phyloP scores from a whole-genome alignment of 2,797 vertebrate genomes.

The Pseudocheirus occidentalis region DNA sequence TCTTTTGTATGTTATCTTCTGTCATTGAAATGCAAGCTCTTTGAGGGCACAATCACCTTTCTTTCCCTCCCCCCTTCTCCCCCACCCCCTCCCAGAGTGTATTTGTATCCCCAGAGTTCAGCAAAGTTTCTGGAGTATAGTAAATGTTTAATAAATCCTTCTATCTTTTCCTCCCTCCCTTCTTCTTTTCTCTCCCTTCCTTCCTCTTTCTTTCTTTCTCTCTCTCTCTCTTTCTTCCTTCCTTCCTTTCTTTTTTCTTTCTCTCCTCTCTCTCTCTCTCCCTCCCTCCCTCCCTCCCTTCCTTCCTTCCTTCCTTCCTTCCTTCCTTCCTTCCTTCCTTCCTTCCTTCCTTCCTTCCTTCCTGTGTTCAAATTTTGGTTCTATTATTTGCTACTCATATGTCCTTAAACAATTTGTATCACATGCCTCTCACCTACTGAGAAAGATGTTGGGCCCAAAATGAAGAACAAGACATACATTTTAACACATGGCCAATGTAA shows the following conservation, averaged over 20 bases:
- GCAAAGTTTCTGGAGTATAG: neutral
- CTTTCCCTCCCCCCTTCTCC: neutral
- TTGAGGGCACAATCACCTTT: neutral
- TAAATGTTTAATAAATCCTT: neutral
- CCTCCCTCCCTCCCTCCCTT: rapidly evolving
- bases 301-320: neutral
- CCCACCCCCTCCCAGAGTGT: no score
- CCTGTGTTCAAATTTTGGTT: neutral
- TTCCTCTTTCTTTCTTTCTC: no score
- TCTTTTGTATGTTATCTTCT: neutral
- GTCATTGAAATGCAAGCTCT: neutral
- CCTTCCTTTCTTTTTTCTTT: no score
- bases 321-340: no score
- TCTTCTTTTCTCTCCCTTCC: no score
- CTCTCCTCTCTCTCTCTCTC: no score
- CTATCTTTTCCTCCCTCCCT: rapidly evolving
- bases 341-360: neutral
- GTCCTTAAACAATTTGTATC: neutral
- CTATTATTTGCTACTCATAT: neutral
- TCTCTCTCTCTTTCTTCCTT: rapidly evolving
- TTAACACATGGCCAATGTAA: neutral
- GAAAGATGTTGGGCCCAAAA: neutral
- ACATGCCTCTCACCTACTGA: neutral
- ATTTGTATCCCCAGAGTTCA: neutral
- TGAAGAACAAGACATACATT: neutral